These are phyloP conservation scores for Muscidifurax raptorellus DNA, from an alignment of 1,140 invertebrate genomes.

Conservation along the genomic window DNA sequence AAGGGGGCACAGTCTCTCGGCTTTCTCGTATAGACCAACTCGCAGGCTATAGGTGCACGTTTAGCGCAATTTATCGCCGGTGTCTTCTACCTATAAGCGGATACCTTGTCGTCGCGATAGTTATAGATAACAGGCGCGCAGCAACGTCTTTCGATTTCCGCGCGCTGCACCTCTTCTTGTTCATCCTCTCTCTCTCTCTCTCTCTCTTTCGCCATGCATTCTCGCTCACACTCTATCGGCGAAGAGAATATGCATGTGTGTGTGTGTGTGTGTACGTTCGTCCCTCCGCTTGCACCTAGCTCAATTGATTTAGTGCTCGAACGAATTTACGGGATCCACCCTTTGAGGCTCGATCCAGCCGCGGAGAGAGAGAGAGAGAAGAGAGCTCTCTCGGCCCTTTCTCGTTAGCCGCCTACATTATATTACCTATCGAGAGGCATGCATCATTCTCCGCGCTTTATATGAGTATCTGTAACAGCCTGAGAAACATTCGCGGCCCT, in stretches of 20 bases:
- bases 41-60: slow-evolving; percentile 14
- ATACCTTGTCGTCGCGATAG: slow-evolving; percentile 50
- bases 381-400: slow-evolving; percentile 61
- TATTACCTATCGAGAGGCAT: slow-evolving; percentile 72
- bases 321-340: slow-evolving; percentile 68
- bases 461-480: slow-evolving; percentile 72
- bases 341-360: slow-evolving; percentile 57
- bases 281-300: slow-evolving; percentile 54
- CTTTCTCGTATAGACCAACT: not conserved
- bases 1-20: not conserved
- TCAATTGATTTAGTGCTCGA: slow-evolving; percentile 62
- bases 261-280: not conserved
- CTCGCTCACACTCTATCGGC: not conserved
- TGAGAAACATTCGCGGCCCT: slow-evolving; percentile 71
- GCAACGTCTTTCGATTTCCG: slow-evolving; percentile 25
- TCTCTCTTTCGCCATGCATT: not conserved
- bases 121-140: slow-evolving; percentile 40
- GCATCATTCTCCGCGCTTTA: slow-evolving; percentile 70
- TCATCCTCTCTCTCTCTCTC: slow-evolving; percentile 18
- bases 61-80: slow-evolving; percentile 43
- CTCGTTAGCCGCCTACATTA: slow-evolving; percentile 74
- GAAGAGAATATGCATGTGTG: not conserved
- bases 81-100: slow-evolving; percentile 45
- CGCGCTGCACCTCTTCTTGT: not conserved
- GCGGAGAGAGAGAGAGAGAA: not conserved